Conservation (phyloP, 2,797 vertebrate species). For the Gallirallus australis region DNA sequence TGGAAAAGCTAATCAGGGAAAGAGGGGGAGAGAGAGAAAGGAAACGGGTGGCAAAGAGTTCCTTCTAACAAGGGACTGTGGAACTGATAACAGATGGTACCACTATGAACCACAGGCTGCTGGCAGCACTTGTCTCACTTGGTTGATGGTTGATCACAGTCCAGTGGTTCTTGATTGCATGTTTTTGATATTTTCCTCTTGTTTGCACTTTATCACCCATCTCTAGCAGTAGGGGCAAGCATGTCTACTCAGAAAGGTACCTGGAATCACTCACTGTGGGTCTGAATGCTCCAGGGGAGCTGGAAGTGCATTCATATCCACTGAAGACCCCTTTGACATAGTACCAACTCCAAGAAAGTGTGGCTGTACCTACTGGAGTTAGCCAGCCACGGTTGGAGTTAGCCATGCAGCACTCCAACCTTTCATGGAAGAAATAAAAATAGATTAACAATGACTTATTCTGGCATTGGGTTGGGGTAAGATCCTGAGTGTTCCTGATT, state of each 20-base stretch:
- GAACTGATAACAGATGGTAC: not conserved
- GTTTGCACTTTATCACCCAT: not conserved
- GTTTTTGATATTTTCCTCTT: not conserved
- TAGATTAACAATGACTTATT: not conserved
- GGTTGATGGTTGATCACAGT: not conserved
- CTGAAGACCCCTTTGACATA: not conserved
- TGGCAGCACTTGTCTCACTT: not conserved
- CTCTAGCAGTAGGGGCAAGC: not conserved
- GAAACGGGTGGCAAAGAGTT: not conserved
- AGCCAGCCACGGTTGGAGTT: not conserved
- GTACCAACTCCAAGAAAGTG: not conserved
- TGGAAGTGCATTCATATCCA: not conserved
- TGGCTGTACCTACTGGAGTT: not conserved
- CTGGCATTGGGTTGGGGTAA: not conserved
- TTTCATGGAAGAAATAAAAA: not conserved
- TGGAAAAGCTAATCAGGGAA: not conserved
- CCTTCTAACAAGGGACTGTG: not conserved
- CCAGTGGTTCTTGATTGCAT: not conserved
- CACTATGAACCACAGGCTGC: not conserved
- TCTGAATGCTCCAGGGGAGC: not conserved
- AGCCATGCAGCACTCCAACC: not conserved
- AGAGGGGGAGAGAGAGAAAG: not conserved
- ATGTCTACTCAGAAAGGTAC: not conserved
- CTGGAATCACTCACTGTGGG: not conserved
- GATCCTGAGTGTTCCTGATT: not conserved